These are phyloP conservation scores for Scleropages formosus DNA, from an alignment of 2,797 vertebrate species.

Conservation along the genomic window DNA sequence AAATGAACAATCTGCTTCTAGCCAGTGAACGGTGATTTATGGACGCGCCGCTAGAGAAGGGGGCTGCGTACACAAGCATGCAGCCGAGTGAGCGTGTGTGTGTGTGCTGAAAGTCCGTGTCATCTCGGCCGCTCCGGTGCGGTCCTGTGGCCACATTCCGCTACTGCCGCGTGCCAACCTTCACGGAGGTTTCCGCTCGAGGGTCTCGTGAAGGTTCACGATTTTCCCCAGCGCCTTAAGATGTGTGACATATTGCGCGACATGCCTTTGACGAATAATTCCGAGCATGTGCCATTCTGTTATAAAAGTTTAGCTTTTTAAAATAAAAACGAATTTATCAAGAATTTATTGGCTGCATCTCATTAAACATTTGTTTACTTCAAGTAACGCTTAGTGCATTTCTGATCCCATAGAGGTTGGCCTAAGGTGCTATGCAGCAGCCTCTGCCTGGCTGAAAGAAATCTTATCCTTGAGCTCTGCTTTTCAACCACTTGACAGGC, in stretches of 20 bases:
- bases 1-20: conserved; percentile 25
- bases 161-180: neutral
- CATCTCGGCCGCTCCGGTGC: too few relatives aligned
- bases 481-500: too few relatives aligned
- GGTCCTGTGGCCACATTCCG: too few relatives aligned
- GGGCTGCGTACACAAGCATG: neutral
- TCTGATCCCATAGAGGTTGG: too few relatives aligned
- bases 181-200: neutral
- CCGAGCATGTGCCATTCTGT: neutral
- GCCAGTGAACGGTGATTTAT: neutral
- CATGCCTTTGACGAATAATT: neutral
- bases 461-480: too few relatives aligned
- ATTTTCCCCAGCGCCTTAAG: conserved; percentile 14
- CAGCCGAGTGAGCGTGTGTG: neutral
- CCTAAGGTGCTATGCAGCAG: too few relatives aligned
- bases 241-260: rapidly evolving
- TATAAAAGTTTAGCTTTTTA: too few relatives aligned
- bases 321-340: too few relatives aligned
- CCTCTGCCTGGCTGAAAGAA: too few relatives aligned
- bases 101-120: neutral
- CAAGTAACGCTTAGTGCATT: too few relatives aligned
- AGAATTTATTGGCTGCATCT: too few relatives aligned
- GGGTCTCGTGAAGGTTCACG: conserved; percentile 10
- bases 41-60: conserved; percentile 5
- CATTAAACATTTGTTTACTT: too few relatives aligned